Percentiles rank a stretch among this genome's conserved stretches.
phyloP scores from a whole-genome alignment of 2,797 vertebrate species.

The Lateolabrax maculatus region DNA sequence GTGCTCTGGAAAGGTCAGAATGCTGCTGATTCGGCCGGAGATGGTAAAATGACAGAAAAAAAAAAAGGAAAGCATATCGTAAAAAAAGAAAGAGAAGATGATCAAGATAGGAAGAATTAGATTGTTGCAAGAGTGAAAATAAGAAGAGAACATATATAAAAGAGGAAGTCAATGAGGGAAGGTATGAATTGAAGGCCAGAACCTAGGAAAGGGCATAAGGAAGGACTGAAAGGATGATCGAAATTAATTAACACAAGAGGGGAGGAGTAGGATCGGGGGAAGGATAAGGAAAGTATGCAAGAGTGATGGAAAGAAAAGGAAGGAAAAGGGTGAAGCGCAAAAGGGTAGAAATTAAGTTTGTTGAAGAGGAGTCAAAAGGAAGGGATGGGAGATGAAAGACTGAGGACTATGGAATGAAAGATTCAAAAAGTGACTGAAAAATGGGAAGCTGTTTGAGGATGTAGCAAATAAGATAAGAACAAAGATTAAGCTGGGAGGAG shows the following conservation, averaged over 20 bases:
- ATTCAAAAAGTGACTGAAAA: not conserved
- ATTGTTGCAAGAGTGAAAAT: constrained; percentile 7
- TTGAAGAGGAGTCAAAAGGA: not conserved
- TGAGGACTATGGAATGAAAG: not conserved
- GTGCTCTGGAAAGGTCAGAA: constrained; percentile 67
- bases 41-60: constrained; percentile 33
- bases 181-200: not conserved
- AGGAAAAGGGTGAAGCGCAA: not conserved
- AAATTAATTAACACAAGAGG: not conserved
- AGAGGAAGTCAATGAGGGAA: not conserved
- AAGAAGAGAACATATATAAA: not conserved
- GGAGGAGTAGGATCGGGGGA: no score
- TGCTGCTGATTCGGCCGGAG: constrained; percentile 41
- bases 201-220: not conserved
- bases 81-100: constrained; percentile 6
- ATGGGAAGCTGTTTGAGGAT: not conserved
- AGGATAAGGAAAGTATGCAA: not conserved
- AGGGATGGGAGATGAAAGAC: not conserved
- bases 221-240: not conserved
- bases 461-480: not conserved
- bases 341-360: not conserved
- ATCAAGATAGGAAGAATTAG: constrained; percentile 25
- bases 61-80: constrained; percentile 17
- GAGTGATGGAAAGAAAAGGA: not conserved
- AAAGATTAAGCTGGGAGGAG: not conserved